phyloP scores from a whole-genome alignment of 2,113 vertebrate genomes.

The Oncorhynchus keta region DNA sequence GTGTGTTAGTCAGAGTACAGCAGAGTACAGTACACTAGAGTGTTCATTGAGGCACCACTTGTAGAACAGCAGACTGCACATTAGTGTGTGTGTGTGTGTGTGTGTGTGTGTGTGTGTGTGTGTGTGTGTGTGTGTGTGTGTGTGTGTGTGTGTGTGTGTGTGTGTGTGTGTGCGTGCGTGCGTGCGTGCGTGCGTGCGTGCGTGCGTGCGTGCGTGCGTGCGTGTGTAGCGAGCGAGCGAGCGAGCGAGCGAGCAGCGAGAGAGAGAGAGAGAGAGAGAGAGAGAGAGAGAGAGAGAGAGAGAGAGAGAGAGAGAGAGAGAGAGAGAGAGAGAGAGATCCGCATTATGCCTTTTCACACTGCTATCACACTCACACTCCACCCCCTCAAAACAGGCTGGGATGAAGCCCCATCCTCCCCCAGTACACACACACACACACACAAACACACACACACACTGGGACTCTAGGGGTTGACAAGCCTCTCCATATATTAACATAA shows the following conservation, averaged over 20 bases:
- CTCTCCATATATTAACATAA: neutral
- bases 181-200: no score
- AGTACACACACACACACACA: conserved; percentile 31
- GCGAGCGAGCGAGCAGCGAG: no score
- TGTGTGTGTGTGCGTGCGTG: no score
- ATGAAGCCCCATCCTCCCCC: conserved; percentile 30
- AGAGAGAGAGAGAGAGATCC: neutral
- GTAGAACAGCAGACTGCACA: neutral
- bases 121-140: neutral
- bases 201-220: no score
- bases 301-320: no score
- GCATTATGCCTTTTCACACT: conserved; percentile 32
- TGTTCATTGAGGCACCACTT: no score
- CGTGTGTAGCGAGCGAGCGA: no score
- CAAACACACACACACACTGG: conserved; percentile 31
- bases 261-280: no score
- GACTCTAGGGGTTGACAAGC: neutral
- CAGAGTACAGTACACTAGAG: neutral
- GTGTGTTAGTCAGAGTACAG: neutral
- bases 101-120: neutral
- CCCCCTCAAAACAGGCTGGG: conserved; percentile 60
- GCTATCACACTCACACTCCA: conserved; percentile 58
- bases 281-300: no score
- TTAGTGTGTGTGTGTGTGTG: neutral
- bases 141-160: neutral